Percentiles rank a stretch among this genome's conserved stretches.
These are phyloP conservation scores for Peromyscus leucopus DNA, from an alignment of 2,113 vertebrate genomes.

Conservation along the genomic window DNA sequence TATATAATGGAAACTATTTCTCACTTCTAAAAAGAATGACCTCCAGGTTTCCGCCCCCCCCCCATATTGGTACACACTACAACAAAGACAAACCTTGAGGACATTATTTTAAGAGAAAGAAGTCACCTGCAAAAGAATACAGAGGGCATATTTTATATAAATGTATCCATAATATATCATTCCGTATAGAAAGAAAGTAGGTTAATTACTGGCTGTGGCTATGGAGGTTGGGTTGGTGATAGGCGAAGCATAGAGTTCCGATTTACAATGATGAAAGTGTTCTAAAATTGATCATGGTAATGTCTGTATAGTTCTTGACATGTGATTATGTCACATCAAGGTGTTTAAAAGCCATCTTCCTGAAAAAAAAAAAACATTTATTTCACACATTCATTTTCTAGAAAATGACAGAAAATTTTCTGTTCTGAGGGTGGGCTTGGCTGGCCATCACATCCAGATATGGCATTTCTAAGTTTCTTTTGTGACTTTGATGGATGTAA, in stretches of 20 bases:
- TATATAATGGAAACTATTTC: background rate
- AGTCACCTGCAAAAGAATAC: background rate
- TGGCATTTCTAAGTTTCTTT: background rate
- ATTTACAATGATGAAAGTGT: background rate
- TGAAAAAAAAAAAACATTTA: background rate
- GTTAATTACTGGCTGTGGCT: background rate
- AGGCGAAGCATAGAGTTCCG: background rate
- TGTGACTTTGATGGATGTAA: background rate
- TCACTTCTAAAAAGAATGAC: background rate
- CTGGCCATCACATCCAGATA: background rate
- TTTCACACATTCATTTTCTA: background rate
- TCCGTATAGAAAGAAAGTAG: background rate
- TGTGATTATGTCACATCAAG: constrained; percentile 24
- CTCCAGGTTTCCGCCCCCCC: too few relatives aligned
- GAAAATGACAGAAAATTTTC: background rate
- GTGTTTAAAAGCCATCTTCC: background rate
- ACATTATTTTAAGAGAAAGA: constrained; percentile 2
- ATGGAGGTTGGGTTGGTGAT: background rate
- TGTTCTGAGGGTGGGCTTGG: background rate
- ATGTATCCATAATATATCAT: background rate
- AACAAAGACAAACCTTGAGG: background rate
- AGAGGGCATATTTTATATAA: background rate
- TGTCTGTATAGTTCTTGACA: background rate
- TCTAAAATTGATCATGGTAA: constrained; percentile 16
- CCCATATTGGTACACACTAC: background rate